A percentile compares a stretch with the other conserved stretches of the same genome.
phyloP scores from a whole-genome alignment of 2,888 invertebrate genomes.

The Tipula confusa region DNA sequence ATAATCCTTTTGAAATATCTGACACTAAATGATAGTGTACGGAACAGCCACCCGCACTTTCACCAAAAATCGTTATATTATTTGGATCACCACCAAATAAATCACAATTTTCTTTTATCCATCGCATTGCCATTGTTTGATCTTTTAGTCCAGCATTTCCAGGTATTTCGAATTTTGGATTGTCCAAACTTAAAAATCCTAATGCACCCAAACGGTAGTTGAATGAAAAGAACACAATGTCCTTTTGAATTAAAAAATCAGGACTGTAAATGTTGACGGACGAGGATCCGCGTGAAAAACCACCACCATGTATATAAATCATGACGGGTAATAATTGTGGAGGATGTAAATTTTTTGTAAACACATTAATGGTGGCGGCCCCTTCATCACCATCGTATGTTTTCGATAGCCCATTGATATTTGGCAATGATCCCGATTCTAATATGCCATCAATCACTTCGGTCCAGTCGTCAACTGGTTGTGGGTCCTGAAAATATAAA shows the following conservation, averaged over 20 bases:
- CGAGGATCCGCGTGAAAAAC: slow-evolving; percentile 43
- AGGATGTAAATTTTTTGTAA: neutral
- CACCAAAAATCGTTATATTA: slow-evolving; percentile 30
- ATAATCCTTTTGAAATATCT: slow-evolving; percentile 49
- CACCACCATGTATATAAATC: slow-evolving; percentile 49
- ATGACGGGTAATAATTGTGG: slow-evolving; percentile 43
- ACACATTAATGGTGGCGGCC: slow-evolving; percentile 49
- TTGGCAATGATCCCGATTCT: neutral
- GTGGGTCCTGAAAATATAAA: slow-evolving; percentile 46
- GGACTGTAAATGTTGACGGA: slow-evolving; percentile 42
- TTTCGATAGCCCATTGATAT: neutral
- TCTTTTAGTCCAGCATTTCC: slow-evolving; percentile 45
- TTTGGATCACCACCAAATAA: slow-evolving; percentile 32
- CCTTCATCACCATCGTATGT: neutral
- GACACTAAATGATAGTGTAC: slow-evolving; percentile 52
- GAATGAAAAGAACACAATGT: slow-evolving; percentile 36
- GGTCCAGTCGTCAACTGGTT: slow-evolving; percentile 48
- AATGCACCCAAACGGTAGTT: slow-evolving; percentile 46
- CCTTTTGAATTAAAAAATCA: neutral
- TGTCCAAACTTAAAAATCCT: slow-evolving; percentile 45
- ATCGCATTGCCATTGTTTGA: slow-evolving; percentile 43
- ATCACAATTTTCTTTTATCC: slow-evolving; percentile 37
- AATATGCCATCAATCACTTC: slow-evolving; percentile 47
- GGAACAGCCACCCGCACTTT: slow-evolving; percentile 51
- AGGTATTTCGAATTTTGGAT: slow-evolving; percentile 44